Evolutionary conservation across 2,888 invertebrate species (phyloP), one percentile per base, ranked within the genome.

Genomic region (Lomographa bimaculata): DNA sequence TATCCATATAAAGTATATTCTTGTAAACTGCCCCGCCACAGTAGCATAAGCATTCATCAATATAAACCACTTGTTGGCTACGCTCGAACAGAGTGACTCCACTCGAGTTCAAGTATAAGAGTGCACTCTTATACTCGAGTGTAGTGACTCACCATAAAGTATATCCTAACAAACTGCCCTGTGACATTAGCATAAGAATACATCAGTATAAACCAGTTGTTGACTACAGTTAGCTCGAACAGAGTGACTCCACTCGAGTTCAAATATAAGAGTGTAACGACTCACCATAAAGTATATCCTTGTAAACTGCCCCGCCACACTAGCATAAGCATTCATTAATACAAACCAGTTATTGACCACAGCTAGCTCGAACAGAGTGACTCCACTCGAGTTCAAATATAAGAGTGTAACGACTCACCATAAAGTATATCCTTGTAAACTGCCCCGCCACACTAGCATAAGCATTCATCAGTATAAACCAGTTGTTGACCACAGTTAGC

Each of bases 281-380:
- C n/a, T n/a, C n/a, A n/a, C n/a, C n/a, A 97, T 97, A 71, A 97
- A 97, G 72, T 94, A 97, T n/a, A 95, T 79, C 54, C 96, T 89
- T 35, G 94, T 94, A 79, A 94, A 94, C 63, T 93, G 91, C 29
- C 92, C 91, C 0, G 92, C 91, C 7, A 93, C 93, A 0, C 91
- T 89, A 0, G 94, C 94, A 68, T 94, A 95, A 1, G 94, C 96
- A 71, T 96, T 95, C 97, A 97, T 97, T 10, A 96, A 91, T 39
- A 96, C 95, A 64, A 97, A 96, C 97, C 97, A 97, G 80, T 97
- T 97, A 77, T 97, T 97, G 39, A 97, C 96, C 5, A 97, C 96
- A n/a, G n/a, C n/a, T n/a, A n/a, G 83, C 79, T 97, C 96, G 83
- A 97, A 97, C 51, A 97, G 82, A 0, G 97, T 96, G 49, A 97